Evolutionary conservation across 2,888 invertebrate genomes (phyloP).

Genomic region (Drosophila melanocephala): DNA sequence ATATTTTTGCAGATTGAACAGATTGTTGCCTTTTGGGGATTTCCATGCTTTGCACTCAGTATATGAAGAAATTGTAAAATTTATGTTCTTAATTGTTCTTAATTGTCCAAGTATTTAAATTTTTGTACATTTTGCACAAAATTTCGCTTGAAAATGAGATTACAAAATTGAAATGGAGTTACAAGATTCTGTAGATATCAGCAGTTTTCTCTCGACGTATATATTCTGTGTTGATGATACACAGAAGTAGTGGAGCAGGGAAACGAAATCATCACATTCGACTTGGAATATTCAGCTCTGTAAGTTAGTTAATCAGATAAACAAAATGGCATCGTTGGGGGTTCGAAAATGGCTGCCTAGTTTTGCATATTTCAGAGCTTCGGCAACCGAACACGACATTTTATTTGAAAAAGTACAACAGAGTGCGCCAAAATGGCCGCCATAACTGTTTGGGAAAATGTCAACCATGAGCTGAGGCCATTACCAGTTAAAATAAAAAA

Average conservation of each 20-base stretch:
- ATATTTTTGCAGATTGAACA: slow-evolving; percentile 19
- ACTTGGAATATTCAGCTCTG: neutral
- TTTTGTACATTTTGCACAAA: neutral
- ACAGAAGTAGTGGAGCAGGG: neutral
- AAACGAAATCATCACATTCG: neutral
- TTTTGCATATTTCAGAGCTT: slow-evolving; percentile 74
- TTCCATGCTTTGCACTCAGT: neutral
- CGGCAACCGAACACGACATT: slow-evolving; percentile 64
- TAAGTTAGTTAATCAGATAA: neutral
- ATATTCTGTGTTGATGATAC: neutral
- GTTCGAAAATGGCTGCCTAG: slow-evolving; percentile 45
- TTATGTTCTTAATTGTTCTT: neutral
- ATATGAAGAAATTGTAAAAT: slow-evolving; percentile 1
- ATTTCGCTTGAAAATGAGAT: too few relatives aligned
- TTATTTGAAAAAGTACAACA: slow-evolving; percentile 61
- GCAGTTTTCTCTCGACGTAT: neutral
- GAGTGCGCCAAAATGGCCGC: slow-evolving; percentile 65
- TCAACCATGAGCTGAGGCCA: slow-evolving; percentile 70
- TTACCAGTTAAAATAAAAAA: slow-evolving; percentile 37
- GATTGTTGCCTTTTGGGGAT: slow-evolving; percentile 10
- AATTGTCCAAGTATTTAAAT: neutral
- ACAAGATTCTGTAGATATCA: neutral
- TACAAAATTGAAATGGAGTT: neutral
- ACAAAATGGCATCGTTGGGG: slow-evolving; percentile 29
- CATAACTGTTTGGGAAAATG: slow-evolving; percentile 62